Evolutionary conservation across 2,888 invertebrate genomes (phyloP).

Genomic region (Clistopyga incitator): DNA sequence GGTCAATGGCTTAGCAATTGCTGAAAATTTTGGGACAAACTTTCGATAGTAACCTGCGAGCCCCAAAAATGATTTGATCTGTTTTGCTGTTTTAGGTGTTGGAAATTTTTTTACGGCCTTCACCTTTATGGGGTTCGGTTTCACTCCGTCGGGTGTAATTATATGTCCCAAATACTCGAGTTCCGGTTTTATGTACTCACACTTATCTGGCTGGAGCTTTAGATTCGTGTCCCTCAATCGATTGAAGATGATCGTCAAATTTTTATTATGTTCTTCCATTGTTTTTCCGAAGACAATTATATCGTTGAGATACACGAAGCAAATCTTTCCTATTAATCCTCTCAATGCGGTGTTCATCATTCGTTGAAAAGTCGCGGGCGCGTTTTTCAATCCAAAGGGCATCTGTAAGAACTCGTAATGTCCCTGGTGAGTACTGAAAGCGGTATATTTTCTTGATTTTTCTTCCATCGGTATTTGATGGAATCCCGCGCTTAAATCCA

Average conservation of each 20-base stretch:
- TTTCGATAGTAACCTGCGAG: no score
- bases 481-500: conserved; percentile 71
- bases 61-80: no score
- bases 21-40: no score
- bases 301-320: conserved; percentile 65
- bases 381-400: conserved; percentile 28
- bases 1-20: no score
- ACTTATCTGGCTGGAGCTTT: conserved; percentile 67
- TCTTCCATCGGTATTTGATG: conserved; percentile 70
- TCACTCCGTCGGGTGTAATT: no score
- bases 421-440: no score
- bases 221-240: conserved; percentile 56
- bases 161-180: conserved; percentile 67
- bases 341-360: conserved; percentile 60
- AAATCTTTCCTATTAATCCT: conserved; percentile 58
- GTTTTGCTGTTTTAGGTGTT: no score
- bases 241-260: conserved; percentile 57
- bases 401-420: no score
- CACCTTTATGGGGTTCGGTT: no score
- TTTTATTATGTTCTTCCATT: conserved; percentile 62
- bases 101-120: no score
- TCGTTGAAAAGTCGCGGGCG: conserved; percentile 57
- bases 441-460: conserved; percentile 54
- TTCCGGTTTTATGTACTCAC: conserved; percentile 65
- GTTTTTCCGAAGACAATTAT: no score